Percentiles rank a stretch among this genome's conserved stretches.
phyloP scores from a whole-genome alignment of 1,140 invertebrate species.

The Leptinotarsa defecta region DNA sequence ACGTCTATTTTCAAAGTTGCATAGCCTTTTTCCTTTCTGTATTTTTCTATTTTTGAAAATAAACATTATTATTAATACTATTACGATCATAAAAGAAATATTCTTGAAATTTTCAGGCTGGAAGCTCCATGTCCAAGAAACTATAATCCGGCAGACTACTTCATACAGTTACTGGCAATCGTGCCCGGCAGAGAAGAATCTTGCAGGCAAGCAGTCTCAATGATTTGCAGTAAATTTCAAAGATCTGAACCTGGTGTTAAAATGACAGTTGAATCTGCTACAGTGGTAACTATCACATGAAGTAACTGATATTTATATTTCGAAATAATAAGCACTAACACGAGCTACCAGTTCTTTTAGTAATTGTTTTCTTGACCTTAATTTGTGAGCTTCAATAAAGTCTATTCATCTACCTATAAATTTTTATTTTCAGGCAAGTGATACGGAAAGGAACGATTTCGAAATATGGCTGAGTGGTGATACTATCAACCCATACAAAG shows the following conservation, averaged over 20 bases:
- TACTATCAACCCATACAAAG: conserved; percentile 68
- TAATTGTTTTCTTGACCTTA: no score
- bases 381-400: no score
- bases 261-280: conserved; percentile 60
- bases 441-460: conserved; percentile 29
- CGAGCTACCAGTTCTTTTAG: no score
- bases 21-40: no score
- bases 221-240: conserved; percentile 78
- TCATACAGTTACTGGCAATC: conserved; percentile 83
- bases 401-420: no score
- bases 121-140: conserved; percentile 80
- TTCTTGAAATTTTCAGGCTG: conserved; percentile 59
- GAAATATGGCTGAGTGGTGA: conserved; percentile 32
- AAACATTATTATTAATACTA: no score
- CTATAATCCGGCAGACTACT: conserved; percentile 96
- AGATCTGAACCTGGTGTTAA: conserved; percentile 64
- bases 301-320: no score
- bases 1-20: no score
- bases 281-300: neutral
- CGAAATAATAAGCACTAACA: no score
- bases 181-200: conserved; percentile 80
- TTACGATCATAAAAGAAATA: no score
- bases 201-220: conserved; percentile 73
- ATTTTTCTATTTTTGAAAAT: no score
- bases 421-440: conserved; percentile 23